Evolutionary conservation across 2,797 vertebrate genomes (phyloP).

Genomic region (Pristis pectinata): DNA sequence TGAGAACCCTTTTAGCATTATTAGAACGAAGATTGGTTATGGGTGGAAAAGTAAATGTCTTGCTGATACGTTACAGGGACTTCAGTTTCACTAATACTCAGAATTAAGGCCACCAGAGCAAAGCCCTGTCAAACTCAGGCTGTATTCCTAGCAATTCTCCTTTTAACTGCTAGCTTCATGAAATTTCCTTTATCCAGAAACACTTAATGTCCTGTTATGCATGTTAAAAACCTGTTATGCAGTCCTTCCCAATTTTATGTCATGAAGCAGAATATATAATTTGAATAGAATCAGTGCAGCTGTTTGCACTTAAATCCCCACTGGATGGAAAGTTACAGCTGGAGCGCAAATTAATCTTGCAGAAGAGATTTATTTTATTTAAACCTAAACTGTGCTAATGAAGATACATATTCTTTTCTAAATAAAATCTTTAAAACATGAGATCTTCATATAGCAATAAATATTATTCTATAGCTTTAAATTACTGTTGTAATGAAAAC

Average conservation of each 20-base stretch:
- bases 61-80: not conserved
- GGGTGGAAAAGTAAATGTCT: not conserved
- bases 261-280: not conserved
- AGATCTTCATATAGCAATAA: not conserved
- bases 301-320: not conserved
- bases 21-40: not conserved
- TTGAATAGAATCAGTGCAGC: not conserved
- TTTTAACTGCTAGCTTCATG: not conserved
- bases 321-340: not conserved
- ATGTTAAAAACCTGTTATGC: not conserved
- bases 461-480: not conserved
- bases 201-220: not conserved
- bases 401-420: not conserved
- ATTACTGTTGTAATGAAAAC: not conserved
- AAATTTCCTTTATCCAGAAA: not conserved
- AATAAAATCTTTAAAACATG: not conserved
- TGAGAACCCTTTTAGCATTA: not conserved
- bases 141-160: not conserved
- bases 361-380: not conserved
- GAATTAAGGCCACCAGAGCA: not conserved
- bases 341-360: not conserved
- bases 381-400: not conserved
- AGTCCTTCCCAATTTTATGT: not conserved
- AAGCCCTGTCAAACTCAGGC: not conserved
- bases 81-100: too few species aligned